These are phyloP conservation scores for Tipula lateralis DNA, from an alignment of 2,888 invertebrate species.

Conservation along the genomic window DNA sequence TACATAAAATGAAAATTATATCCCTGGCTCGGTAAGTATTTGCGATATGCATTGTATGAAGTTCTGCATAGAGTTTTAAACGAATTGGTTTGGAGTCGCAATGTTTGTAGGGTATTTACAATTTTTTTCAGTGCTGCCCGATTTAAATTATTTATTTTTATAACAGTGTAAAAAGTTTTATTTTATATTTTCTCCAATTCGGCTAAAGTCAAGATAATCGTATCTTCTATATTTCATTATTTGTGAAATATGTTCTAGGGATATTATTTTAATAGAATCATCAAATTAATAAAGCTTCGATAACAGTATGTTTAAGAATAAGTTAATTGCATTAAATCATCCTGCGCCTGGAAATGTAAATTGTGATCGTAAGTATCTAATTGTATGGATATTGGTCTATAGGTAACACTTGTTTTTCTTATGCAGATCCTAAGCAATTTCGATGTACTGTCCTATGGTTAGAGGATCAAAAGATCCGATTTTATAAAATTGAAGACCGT, in stretches of 20 bases:
- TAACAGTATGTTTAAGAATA: constrained; percentile 66
- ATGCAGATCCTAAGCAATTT: constrained; percentile 71
- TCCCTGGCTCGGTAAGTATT: no score
- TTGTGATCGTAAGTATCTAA: constrained; percentile 57
- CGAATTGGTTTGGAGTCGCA: no score
- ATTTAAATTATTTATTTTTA: background rate
- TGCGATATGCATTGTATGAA: no score
- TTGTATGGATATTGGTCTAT: background rate
- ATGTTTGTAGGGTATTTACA: no score
- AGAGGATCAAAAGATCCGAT: constrained; percentile 88
- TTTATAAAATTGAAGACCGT: constrained; percentile 78
- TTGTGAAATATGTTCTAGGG: background rate
- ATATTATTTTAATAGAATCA: background rate
- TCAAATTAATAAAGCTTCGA: background rate
- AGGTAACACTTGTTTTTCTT: background rate
- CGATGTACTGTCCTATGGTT: constrained; percentile 81
- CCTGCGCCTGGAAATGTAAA: constrained; percentile 67
- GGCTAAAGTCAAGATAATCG: background rate
- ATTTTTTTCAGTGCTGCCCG: background rate
- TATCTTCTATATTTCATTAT: background rate
- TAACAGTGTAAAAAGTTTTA: background rate
- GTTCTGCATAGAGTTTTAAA: no score
- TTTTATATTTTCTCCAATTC: background rate
- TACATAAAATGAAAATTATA: no score
- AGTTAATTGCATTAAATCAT: constrained; percentile 73